Conservation (phyloP, 2,888 invertebrate species). For the Watsonalla cultraria region DNA sequence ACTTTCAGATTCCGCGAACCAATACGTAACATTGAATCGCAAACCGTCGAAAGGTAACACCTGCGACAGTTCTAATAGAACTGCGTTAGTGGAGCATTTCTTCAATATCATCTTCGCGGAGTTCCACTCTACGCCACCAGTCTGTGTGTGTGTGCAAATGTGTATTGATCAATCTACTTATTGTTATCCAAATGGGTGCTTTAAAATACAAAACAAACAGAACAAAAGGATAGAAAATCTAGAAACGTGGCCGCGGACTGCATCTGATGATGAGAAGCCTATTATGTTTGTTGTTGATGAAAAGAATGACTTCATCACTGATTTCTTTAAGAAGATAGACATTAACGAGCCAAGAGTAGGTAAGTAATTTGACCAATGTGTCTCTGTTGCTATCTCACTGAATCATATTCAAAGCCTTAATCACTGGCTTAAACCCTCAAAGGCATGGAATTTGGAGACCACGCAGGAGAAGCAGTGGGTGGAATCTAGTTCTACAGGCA, state of each 20-base stretch:
- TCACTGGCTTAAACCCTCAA: too few species aligned
- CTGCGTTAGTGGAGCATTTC: conserved; percentile 50
- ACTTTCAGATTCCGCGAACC: conserved; percentile 31
- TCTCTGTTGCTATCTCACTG: too few species aligned
- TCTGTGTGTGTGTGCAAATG: conserved; percentile 64
- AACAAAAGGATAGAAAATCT: conserved; percentile 13
- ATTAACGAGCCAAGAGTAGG: conserved; percentile 21
- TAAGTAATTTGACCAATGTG: conserved; percentile 7
- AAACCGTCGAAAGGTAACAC: conserved; percentile 10
- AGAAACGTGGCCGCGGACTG: conserved; percentile 14
- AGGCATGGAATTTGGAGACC: too few species aligned
- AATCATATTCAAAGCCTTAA: too few species aligned
- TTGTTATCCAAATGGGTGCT: conserved; percentile 63
- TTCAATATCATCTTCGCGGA: conserved; percentile 61
- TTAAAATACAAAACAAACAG: conserved; percentile 33
- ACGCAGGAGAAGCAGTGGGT: too few species aligned
- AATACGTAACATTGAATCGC: conserved; percentile 21
- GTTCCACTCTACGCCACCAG: conserved; percentile 49
- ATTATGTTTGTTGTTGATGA: conserved; percentile 40
- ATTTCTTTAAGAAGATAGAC: conserved; percentile 29
- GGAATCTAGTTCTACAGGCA: too few species aligned
- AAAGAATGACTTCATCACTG: conserved; percentile 32
- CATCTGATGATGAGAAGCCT: conserved; percentile 25
- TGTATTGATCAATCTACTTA: conserved; percentile 54
- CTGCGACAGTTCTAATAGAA: conserved; percentile 36